Evolutionary conservation across 1,140 invertebrate genomes (phyloP).

Genomic region (Sitophilus oryzae): DNA sequence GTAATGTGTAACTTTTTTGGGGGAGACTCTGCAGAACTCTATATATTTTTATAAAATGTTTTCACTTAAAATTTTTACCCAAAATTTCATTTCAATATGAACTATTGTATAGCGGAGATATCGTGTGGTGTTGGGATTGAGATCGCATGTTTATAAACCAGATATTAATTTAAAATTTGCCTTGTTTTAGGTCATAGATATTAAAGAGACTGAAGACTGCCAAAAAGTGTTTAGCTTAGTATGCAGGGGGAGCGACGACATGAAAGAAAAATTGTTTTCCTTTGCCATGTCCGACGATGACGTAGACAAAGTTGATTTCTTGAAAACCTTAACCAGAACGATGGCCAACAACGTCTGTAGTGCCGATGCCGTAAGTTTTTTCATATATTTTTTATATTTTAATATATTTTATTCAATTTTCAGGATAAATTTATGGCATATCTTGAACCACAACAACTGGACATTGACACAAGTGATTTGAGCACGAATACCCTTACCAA

Average conservation of each 20-base stretch:
- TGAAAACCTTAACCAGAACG: slow-evolving; percentile 76
- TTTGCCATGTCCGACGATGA: slow-evolving; percentile 72
- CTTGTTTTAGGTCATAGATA: slow-evolving; percentile 57
- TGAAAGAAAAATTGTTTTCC: slow-evolving; percentile 82
- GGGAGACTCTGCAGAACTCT: too few relatives aligned
- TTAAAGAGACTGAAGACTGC: slow-evolving; percentile 82
- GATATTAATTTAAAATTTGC: neutral
- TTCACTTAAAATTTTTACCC: too few relatives aligned
- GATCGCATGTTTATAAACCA: too few relatives aligned
- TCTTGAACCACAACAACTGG: slow-evolving; percentile 71
- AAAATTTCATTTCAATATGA: too few relatives aligned
- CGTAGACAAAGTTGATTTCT: slow-evolving; percentile 66
- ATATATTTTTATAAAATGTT: too few relatives aligned
- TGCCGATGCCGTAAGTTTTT: slow-evolving; percentile 65
- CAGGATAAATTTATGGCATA: slow-evolving; percentile 72
- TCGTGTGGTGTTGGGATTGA: too few relatives aligned
- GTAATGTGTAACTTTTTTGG: too few relatives aligned
- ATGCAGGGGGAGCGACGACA: slow-evolving; percentile 72
- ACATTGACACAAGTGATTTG: slow-evolving; percentile 79
- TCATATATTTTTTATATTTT: neutral
- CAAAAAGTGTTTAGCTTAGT: slow-evolving; percentile 84
- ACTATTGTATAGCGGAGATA: too few relatives aligned
- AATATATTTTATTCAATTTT: slow-evolving; percentile 3
- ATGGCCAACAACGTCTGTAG: slow-evolving; percentile 83
- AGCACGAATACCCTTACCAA: slow-evolving; percentile 77